Conservation (phyloP, 2,888 invertebrate species). For the Xestia xanthographa region DNA sequence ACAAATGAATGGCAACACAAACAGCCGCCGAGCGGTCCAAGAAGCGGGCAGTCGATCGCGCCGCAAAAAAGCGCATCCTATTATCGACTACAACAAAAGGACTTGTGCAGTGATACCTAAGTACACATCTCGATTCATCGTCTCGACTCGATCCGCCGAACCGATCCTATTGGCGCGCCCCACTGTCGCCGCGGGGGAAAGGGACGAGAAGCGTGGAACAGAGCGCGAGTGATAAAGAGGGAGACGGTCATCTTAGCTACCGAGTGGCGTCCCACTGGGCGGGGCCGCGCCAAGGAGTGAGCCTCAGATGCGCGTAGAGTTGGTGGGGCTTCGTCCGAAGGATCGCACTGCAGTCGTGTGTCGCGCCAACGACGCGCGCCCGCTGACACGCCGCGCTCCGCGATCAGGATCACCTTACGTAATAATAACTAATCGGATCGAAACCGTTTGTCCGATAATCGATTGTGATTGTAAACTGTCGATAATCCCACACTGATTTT, state of each 20-base stretch:
- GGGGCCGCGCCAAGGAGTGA: slow-evolving; percentile 91
- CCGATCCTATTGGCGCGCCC: slow-evolving; percentile 90
- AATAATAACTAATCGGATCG: slow-evolving; percentile 86
- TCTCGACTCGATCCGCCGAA: slow-evolving; percentile 89
- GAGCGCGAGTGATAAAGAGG: slow-evolving; percentile 83
- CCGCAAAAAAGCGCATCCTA: slow-evolving; percentile 90
- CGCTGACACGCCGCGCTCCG: slow-evolving; percentile 80
- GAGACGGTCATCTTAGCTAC: slow-evolving; percentile 89
- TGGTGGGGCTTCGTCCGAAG: slow-evolving; percentile 91
- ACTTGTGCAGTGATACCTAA: slow-evolving; percentile 90
- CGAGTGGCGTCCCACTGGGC: slow-evolving; percentile 91
- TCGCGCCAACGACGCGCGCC: slow-evolving; percentile 87
- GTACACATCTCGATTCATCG: slow-evolving; percentile 91
- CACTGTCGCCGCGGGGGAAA: slow-evolving; percentile 87
- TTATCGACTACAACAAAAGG: slow-evolving; percentile 91
- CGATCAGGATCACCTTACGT: slow-evolving; percentile 85
- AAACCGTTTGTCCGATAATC: slow-evolving; percentile 85
- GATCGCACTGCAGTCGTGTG: slow-evolving; percentile 91
- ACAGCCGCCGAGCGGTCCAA: slow-evolving; percentile 71
- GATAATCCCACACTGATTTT: slow-evolving; percentile 76
- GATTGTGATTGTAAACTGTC: slow-evolving; percentile 87
- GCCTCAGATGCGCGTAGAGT: slow-evolving; percentile 92
- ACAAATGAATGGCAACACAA: slow-evolving; percentile 76
- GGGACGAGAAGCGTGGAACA: slow-evolving; percentile 77
- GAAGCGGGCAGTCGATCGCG: slow-evolving; percentile 83